phyloP scores from a whole-genome alignment of 2,113 vertebrate species.

The Dicentrarchus labrax region DNA sequence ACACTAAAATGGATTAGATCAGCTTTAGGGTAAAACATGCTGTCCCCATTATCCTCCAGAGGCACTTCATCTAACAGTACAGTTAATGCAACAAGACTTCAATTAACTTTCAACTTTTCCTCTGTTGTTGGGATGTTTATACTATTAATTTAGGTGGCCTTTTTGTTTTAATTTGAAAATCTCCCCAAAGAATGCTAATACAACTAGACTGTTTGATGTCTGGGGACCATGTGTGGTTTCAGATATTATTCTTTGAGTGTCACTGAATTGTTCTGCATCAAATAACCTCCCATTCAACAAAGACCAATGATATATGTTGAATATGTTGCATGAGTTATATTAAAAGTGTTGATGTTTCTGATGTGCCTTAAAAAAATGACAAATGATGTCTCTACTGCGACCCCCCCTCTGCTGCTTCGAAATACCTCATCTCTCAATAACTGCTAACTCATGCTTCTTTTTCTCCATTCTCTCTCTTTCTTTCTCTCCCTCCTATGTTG shows the following conservation, averaged over 20 bases:
- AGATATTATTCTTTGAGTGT: slow-evolving; percentile 46
- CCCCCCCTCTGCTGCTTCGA: slow-evolving; percentile 52
- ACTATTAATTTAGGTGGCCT: not conserved
- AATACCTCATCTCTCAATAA: slow-evolving; percentile 76
- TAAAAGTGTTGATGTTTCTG: slow-evolving; percentile 53
- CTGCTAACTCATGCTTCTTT: slow-evolving; percentile 83
- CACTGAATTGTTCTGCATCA: slow-evolving; percentile 31
- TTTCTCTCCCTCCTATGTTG: slow-evolving; percentile 65
- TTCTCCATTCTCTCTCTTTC: slow-evolving; percentile 78
- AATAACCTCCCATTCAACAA: slow-evolving; percentile 23
- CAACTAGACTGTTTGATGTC: slow-evolving; percentile 6
- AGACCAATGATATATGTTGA: slow-evolving; percentile 25
- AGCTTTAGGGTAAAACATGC: slow-evolving; percentile 40
- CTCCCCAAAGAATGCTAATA: not conserved
- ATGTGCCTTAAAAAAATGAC: slow-evolving; percentile 50
- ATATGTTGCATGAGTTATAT: slow-evolving; percentile 57
- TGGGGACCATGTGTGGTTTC: slow-evolving; percentile 10
- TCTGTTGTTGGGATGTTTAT: not conserved
- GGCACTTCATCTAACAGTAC: slow-evolving; percentile 9
- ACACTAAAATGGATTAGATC: slow-evolving; percentile 49
- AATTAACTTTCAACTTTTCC: slow-evolving; percentile 13
- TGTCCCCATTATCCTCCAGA: slow-evolving; percentile 53
- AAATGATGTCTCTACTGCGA: slow-evolving; percentile 57
- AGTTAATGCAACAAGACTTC: slow-evolving; percentile 31
- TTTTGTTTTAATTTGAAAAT: not conserved